phyloP scores from a whole-genome alignment of 2,797 vertebrate genomes.

The Falco biarmicus region DNA sequence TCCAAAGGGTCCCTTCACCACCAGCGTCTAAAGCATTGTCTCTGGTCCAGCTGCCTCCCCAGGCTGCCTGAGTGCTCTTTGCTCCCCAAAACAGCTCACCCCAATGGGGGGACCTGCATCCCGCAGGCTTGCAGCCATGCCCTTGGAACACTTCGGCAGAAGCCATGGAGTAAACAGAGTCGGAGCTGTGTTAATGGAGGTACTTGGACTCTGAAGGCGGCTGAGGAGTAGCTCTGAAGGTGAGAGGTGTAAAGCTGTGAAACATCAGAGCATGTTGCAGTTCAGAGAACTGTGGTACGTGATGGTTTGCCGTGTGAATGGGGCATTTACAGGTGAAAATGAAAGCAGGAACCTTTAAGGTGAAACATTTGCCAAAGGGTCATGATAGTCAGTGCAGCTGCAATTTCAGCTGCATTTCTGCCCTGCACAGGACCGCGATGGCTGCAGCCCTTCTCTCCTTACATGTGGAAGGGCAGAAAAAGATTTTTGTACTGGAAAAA shows the following conservation, averaged over 20 bases:
- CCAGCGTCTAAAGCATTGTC: neutral
- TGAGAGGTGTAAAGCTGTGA: neutral
- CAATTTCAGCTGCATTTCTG: slow-evolving; percentile 19
- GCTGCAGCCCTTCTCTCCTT: neutral
- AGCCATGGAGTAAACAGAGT: no score
- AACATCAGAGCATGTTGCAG: neutral
- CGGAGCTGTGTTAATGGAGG: neutral
- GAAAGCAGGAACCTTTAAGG: neutral
- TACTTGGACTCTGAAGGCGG: neutral
- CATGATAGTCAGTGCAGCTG: neutral
- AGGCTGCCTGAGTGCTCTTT: neutral
- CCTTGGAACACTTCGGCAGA: neutral
- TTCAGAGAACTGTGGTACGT: neutral
- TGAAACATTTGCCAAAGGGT: slow-evolving; percentile 10
- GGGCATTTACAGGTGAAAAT: neutral
- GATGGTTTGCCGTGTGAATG: neutral
- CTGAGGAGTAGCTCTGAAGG: neutral
- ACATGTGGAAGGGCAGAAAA: slow-evolving; percentile 46
- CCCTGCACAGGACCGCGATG: slow-evolving; percentile 1
- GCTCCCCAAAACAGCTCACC: neutral
- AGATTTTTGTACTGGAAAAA: slow-evolving; percentile 42
- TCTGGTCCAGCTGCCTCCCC: neutral
- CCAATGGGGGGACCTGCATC: neutral
- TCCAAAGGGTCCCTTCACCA: neutral
- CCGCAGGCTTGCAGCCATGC: neutral